Base-by-base conservation (phyloP, 2,797 vertebrate species). In the Myotis planiceps region DNA sequence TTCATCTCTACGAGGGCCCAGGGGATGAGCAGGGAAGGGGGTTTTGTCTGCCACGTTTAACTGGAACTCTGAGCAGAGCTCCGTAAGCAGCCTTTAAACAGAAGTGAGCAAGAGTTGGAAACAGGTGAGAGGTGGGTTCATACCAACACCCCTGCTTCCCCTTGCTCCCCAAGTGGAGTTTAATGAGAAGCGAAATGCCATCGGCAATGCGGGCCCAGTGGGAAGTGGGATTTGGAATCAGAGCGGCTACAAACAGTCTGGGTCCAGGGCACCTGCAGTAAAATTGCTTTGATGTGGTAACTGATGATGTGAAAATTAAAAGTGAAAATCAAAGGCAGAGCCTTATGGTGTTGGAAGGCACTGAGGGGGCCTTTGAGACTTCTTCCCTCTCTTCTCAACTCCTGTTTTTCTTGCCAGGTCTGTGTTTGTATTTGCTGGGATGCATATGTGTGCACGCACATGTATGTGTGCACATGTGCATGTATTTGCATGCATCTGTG, bases 241-340 rank as follows among this genome's bases (percentile, higher is more conserved):
- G 84, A 45, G 72, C 80, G 69, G 92, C 87, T 60, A 18, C 84
- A 88, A 78, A 92, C 81, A 90, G 82, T 37, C 92, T 92, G 72
- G 72, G 90, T 88, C 90, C 69, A 47, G 92, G 53, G 78, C 58
- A 95, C 87, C 96, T 91, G 94, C 80, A 66, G 85, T 76, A 92
- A 90, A 58, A 93, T 74, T 49, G 65, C 94, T 97, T 97, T 96
- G 97, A 97, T 96, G 90, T 93, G 68, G 76, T 92, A 86, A 93
- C 91, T 74, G 93, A 95, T 75, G 94, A 76, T 96, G 90, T 94
- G 96, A 96, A 96, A 97, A 97, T 96, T 96, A 90, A 97, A 97
- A 97, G 88, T 27, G 86, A 82, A 96, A 94, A 96, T 96, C 96
- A 97, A 96, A 97, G 95, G 94, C 92, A 75, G 37, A 96, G 65